These are phyloP conservation scores for Pempheris klunzingeri DNA, from an alignment of 2,797 vertebrate genomes.

Conservation along the genomic window DNA sequence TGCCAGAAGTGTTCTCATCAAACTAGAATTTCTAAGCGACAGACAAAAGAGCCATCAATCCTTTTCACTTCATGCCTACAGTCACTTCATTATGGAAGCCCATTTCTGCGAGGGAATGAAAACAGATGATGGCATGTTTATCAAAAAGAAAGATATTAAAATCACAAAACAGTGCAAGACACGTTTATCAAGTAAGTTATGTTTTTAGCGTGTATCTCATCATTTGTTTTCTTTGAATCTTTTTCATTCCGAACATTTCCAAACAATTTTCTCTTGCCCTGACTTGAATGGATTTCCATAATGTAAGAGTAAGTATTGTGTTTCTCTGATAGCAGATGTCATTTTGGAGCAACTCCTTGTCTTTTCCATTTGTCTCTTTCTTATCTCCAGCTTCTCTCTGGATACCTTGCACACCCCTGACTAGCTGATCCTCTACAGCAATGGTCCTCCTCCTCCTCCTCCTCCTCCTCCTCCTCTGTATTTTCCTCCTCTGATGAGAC, in stretches of 20 bases:
- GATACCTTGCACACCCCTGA: constrained; percentile 19
- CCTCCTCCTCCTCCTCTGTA: constrained; percentile 6
- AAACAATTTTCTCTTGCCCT: not conserved
- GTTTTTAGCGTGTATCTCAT: not conserved
- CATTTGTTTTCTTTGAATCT: not conserved
- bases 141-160: not conserved
- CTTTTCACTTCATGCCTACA: not conserved
- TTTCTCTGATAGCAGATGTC: not conserved
- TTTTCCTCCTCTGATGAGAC: constrained; percentile 23
- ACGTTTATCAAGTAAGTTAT: not conserved
- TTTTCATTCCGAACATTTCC: not conserved
- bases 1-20: not conserved
- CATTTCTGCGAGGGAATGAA: not conserved
- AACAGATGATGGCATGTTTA: not conserved
- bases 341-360: not conserved
- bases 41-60: not conserved
- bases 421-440: not conserved
- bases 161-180: not conserved
- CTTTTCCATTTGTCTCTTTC: not conserved
- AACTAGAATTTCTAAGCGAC: not conserved
- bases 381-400: constrained; percentile 29
- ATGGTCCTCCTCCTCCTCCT: not conserved
- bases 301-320: not conserved
- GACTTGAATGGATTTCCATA: not conserved
- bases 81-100: not conserved